These are phyloP conservation scores for Egretta garzetta DNA, from an alignment of 2,113 vertebrate species.

Conservation along the genomic window DNA sequence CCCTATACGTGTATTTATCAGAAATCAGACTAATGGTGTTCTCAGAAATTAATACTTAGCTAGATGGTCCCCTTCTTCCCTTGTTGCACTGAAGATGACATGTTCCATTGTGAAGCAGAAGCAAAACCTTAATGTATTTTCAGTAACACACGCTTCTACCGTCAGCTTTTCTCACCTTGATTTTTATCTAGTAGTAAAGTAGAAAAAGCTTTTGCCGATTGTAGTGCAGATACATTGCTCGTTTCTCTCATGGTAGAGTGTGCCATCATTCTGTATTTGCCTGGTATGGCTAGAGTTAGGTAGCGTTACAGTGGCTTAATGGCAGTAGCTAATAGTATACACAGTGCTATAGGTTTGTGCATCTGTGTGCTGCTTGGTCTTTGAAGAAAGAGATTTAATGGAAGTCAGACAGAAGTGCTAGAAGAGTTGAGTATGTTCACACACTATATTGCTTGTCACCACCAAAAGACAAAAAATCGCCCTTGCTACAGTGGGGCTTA, in stretches of 20 bases:
- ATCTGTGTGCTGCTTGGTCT: not conserved
- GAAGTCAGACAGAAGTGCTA: not conserved
- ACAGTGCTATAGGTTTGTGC: not conserved
- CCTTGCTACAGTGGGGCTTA: not conserved
- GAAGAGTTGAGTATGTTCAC: not conserved
- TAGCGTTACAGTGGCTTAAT: not conserved
- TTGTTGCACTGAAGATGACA: not conserved
- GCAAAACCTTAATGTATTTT: not conserved
- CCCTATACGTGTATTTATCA: not conserved
- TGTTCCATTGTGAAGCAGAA: not conserved
- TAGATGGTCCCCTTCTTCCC: not conserved
- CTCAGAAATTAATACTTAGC: not conserved
- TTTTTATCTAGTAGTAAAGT: not conserved
- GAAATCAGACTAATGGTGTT: not conserved
- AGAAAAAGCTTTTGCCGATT: not conserved
- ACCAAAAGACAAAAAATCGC: rapidly evolving
- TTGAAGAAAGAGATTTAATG: not conserved
- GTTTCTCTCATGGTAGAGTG: not conserved
- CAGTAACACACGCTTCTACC: not conserved
- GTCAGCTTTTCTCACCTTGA: not conserved
- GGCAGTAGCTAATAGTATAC: not conserved
- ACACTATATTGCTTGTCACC: not conserved
- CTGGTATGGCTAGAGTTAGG: not conserved
- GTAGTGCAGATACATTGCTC: not conserved
- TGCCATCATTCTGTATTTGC: not conserved